Evolutionary conservation across 2,797 vertebrate species (phyloP), one percentile per base, ranked within the genome.

Genomic region (Nannoperca australis): DNA sequence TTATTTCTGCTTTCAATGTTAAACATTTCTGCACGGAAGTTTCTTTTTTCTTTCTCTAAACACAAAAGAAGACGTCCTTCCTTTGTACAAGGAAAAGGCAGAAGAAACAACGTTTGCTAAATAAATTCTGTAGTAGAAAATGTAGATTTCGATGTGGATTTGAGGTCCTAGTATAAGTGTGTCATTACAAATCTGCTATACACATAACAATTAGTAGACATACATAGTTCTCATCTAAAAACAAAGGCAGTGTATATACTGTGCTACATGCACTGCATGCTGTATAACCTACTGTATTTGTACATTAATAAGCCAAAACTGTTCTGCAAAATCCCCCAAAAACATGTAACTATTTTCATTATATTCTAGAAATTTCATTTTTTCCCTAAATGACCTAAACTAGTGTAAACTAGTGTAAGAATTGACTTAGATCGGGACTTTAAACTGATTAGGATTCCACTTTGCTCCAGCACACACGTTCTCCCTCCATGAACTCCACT

Each of bases 401-500:
- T 27, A 27, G 24, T 27, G 24, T 27, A 27, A 27, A 27, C 24
- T 27, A 27, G 24, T 27, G 24, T 27, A 27, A 1, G 24, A 27
- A 27, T 27, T 27, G 24, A 27, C 24, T 27, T 27, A 27, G 24
- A 27, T 27, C 24, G 2, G 24, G 24, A 27, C 24, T 27, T 44
- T 17, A 50, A 8, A 64, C 58, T 45, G 53, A 59, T 47, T 36
- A 7, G 40, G n/a, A 68, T 59, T 68, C 38, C 10, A 38, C 34
- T 44, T 50, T 27, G 24, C 24, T 27, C 24, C 4, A 4, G 14
- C 40, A 53, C 66, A 65, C 42, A 65, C 24, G 42, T 34, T 63
- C 68, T 67, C 71, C 67, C n/a, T 64, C 34, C 32, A 14, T 27
- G 5, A 74, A 17, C 65, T 65, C 4, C 22, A 18, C 51, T 65